Base-by-base conservation (phyloP, 2,888 invertebrate species). In the Apeira syringaria region DNA sequence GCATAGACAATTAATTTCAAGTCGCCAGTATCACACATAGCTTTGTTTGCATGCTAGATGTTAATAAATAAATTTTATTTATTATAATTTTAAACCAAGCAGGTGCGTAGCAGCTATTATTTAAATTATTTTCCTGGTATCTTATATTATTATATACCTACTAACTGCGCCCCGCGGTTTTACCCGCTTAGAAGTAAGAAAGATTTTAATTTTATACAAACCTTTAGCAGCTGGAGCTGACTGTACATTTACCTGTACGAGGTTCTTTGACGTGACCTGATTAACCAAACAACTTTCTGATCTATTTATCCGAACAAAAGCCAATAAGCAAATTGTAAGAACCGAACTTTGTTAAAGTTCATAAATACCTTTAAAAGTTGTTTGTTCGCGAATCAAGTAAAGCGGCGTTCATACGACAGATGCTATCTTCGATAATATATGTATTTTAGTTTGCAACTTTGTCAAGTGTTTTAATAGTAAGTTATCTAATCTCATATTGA, bases 311-410 rank as follows among this genome's bases (percentile, higher is more conserved):
- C 9, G 1, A 15, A 40, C 27, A 46, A 39, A 42, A 47, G 31
- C 33, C 33, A 26, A 47, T 51, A 38, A 40, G 27, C 22, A 42
- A 36, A 39, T 30, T 29, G 37, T 40, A 28, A 34, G 25, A 47
- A 33, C 40, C 47, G 46, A 50, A 48, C 32, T 39, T 46, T 18
- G 30, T 24, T 24, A 2, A 8, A 64, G 38, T 50, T 55, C 32
- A 41, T 37, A 50, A 67, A 62, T 67, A 50, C 53, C 40, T 60
- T 63, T 64, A 56, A 61, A 64, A 64, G 50, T 71, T 65, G 31
- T 64, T 67, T 64, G 61, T 66, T 67, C 50, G 46, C 4, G 15
- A 4, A 15, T 15, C 2, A 20, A 20, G 7, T 5, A 20, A 5
- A 7, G 20, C 7, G 6, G 17, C 1, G 17, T 5, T 20, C 5